Evolutionary conservation across 2,113 vertebrate genomes (phyloP), one percentile per base, ranked within the genome.

Genomic region (Hydrolagus affinis): DNA sequence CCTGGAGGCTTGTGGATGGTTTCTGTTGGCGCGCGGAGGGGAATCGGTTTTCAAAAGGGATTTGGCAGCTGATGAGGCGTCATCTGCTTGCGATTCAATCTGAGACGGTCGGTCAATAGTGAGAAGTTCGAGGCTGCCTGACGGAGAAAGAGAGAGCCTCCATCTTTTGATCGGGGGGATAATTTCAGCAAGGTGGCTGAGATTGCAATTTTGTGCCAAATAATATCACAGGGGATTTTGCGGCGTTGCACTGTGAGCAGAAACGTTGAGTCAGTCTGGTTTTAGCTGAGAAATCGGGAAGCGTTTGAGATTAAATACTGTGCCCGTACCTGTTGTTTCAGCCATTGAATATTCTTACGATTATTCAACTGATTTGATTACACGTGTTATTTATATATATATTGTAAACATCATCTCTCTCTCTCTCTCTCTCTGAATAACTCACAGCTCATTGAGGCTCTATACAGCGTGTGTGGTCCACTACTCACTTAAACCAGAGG

Each of bases 371-470:
- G 77, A 28, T 83, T 66, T 83, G 77, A 66, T 83, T 83, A 8
- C 30, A 8, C 25, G 10, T 28, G 30, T 64, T 66, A 32, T 62
- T 15, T 66, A 15, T 2, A 19, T 60, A 80, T 83, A 19, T 83
- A 21, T 30, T 32, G 62, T 64, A 19, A 66, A 6, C 60, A 66
- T 15, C 60, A n/a, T 57, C 57, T 23, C n/a, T n/a, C n/a, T n/a
- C n/a, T n/a, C n/a, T n/a, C n/a, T n/a, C n/a, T n/a, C n/a, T n/a
- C 66, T 9, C 77, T 66, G 14, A 78, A 78, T 78, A 78, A 62
- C 11, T 80, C n/a, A 23, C 21, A 78, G 57, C 21, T 80, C 23
- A 17, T 15, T 80, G 6, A 12, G 14, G n/a, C n/a, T n/a, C n/a
- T 44, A 44, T 44, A 44, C 1, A 44, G 44, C 6, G 44, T 44